phyloP scores from a whole-genome alignment of 2,888 invertebrate genomes.

The Athalia rosae region DNA sequence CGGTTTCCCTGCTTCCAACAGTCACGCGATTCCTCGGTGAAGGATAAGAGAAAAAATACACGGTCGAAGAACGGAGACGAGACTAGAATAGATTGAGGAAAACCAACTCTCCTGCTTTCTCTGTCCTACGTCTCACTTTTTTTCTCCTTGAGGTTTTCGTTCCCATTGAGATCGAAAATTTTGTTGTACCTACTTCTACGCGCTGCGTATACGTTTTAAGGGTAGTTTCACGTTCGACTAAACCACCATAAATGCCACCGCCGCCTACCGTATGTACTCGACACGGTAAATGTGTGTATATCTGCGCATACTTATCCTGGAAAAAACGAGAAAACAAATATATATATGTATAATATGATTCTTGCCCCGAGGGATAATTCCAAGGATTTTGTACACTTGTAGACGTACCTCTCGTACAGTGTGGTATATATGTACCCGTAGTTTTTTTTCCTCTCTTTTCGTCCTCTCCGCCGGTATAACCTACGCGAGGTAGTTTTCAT shows the following conservation, averaged over 20 bases:
- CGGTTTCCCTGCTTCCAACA: too few relatives aligned
- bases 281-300: background rate
- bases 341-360: background rate
- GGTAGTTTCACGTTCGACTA: conserved; percentile 36
- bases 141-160: background rate
- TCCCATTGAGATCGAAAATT: conserved; percentile 15
- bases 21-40: too few relatives aligned
- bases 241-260: conserved; percentile 13
- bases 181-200: conserved; percentile 10
- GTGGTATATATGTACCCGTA: too few relatives aligned
- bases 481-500: conserved; percentile 2
- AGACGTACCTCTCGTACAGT: conserved; percentile 8
- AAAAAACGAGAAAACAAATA: background rate
- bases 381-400: background rate
- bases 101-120: too few relatives aligned
- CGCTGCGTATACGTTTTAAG: conserved; percentile 21
- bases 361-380: background rate
- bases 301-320: background rate
- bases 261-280: conserved; percentile 1
- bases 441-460: too few relatives aligned
- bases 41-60: background rate
- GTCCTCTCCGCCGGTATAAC: too few relatives aligned
- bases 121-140: too few relatives aligned
- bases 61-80: conserved; percentile 35
- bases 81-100: background rate